Evolutionary conservation across 2,888 invertebrate genomes (phyloP), one percentile per base, ranked within the genome.

Genomic region (Toxonevra muliebris): DNA sequence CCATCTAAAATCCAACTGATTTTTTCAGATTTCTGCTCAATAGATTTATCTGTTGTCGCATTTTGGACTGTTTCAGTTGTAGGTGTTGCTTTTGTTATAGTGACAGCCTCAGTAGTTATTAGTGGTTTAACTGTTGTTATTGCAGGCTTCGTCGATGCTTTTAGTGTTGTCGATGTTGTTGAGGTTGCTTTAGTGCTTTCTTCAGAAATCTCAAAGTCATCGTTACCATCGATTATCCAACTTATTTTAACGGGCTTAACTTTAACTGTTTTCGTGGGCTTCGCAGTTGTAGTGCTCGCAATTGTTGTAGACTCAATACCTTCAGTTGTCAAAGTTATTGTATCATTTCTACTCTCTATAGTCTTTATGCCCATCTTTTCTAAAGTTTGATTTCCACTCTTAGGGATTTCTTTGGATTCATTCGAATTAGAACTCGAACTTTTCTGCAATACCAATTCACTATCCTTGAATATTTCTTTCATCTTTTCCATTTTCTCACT

Each of bases 401-500:
- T 30, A 4, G 30, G 30, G 3, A 2, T 43, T 5, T 73, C 69
- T 2, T 60, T 68, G 5, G 70, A 73, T 13, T 75, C 74, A 20
- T 54, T 43, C 11, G 76, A 77, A 1, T 55, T 60, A 7, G 76
- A 76, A 8, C 52, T 68, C 8, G 62, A 62, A 1, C 61, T 65
- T 12, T 8, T 19, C 52, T 66, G 65, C 52, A 75, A 43, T n/a
- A 73, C 41, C 11, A 74, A 54, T 57, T 80, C 78, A 50, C 76
- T 84, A 12, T 78, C 81, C 15, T 74, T 74, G 20, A 84, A 79
- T 19, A 84, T 76, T 10, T 73, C 76, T 61, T 80, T 79, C 82
- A 85, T 82, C 71, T 78, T 80, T 17, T 81, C 78, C 76, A 84
- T 77, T 72, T 79, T 80, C 52, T 80, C 77, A 48, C 77, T 78